phyloP scores from a whole-genome alignment of 2,888 invertebrate genomes.

The Acrobasis consociella region DNA sequence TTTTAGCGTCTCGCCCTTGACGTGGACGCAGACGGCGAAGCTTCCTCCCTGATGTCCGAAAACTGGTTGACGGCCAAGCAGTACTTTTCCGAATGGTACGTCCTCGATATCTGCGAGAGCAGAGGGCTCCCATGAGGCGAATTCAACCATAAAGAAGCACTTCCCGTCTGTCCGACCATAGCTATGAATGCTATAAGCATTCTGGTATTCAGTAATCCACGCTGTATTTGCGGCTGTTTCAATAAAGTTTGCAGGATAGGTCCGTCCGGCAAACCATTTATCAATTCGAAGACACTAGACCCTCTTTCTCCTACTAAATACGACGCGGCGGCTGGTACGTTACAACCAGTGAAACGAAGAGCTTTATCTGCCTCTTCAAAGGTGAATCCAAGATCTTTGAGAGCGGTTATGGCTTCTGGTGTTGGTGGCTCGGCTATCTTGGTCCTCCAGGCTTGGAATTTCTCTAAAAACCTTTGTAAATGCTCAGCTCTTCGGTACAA shows the following conservation, averaged over 20 bases:
- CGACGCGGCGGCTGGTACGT: conserved; percentile 72
- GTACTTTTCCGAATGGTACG: conserved; percentile 77
- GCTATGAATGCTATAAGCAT: conserved; percentile 76
- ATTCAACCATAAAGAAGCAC: conserved; percentile 70
- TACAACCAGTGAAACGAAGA: conserved; percentile 62
- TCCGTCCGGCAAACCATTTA: conserved; percentile 70
- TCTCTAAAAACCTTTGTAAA: conserved; percentile 65
- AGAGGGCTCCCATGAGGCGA: conserved; percentile 74
- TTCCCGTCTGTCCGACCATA: conserved; percentile 73
- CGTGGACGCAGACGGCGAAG: conserved; percentile 52
- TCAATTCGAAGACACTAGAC: conserved; percentile 69
- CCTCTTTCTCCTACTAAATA: conserved; percentile 73
- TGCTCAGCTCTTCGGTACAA: conserved; percentile 62
- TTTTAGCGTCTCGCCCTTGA: conserved; percentile 48
- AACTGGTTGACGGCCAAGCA: conserved; percentile 77
- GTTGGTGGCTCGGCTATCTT: conserved; percentile 62
- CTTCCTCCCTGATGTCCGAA: conserved; percentile 50
- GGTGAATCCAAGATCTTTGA: conserved; percentile 66
- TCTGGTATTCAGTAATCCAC: conserved; percentile 69
- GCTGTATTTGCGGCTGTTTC: conserved; percentile 72
- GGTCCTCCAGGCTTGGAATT: conserved; percentile 65
- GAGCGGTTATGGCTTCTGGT: conserved; percentile 53
- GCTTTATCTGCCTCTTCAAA: conserved; percentile 63
- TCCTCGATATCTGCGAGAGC: conserved; percentile 72
- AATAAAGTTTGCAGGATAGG: conserved; percentile 64